These are phyloP conservation scores for Aix galericulata DNA, from an alignment of 2,113 vertebrate species.

Conservation along the genomic window DNA sequence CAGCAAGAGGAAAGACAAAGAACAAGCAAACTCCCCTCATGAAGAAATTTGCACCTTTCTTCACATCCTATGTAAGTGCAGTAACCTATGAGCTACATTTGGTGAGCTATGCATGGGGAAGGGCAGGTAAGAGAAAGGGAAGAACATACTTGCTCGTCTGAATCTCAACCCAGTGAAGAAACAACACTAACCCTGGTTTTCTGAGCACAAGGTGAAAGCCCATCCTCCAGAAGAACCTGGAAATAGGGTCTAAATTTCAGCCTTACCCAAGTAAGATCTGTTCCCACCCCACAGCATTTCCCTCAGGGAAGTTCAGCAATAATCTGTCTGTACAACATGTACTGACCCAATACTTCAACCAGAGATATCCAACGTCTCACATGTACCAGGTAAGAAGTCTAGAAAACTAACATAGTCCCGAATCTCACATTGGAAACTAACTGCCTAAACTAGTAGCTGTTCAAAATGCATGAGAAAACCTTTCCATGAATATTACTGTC, in stretches of 20 bases:
- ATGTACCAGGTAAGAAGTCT: accelerated
- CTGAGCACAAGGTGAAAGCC: not conserved
- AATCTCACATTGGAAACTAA: not conserved
- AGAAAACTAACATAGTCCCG: not conserved
- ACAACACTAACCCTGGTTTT: not conserved
- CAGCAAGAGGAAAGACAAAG: not conserved
- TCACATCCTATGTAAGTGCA: not conserved
- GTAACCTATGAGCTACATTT: not conserved
- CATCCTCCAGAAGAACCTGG: not conserved
- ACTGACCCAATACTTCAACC: not conserved
- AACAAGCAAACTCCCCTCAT: not conserved
- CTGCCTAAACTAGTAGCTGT: not conserved
- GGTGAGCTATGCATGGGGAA: not conserved
- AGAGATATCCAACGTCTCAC: not conserved
- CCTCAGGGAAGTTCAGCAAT: not conserved
- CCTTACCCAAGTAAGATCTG: not conserved
- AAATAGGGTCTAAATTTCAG: not conserved
- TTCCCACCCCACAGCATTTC: not conserved
- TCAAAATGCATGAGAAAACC: not conserved
- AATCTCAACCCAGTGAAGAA: not conserved
- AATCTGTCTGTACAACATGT: accelerated
- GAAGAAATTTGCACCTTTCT: not conserved
- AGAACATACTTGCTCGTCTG: not conserved
- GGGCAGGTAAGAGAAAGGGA: not conserved
- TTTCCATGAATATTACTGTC: accelerated